phyloP scores from a whole-genome alignment of 2,888 invertebrate genomes.

The Orthosia incerta region DNA sequence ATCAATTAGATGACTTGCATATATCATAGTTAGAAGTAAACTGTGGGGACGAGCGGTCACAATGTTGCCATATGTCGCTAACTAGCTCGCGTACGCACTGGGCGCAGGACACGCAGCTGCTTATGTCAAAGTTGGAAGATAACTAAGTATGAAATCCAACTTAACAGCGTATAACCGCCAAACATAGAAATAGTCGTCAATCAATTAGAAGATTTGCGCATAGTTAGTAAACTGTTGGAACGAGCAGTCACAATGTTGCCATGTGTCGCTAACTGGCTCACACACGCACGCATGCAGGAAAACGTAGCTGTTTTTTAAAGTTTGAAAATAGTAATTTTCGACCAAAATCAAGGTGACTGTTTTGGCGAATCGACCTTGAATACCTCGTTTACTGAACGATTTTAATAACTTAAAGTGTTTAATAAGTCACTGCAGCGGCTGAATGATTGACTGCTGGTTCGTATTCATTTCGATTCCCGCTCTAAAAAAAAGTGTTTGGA shows the following conservation, averaged over 20 bases:
- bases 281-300: constrained; percentile 44
- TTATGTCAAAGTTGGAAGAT: no score
- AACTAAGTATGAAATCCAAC: no score
- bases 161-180: no score
- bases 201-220: background rate
- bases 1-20: constrained; percentile 69
- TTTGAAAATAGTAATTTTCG: no score
- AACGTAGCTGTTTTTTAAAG: constrained; percentile 15
- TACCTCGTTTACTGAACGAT: background rate
- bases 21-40: constrained; percentile 38
- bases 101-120: constrained; percentile 24
- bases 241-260: constrained; percentile 55
- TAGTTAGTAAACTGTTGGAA: constrained; percentile 58
- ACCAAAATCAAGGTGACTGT: background rate
- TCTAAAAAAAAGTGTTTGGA: no score
- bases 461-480: no score
- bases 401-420: background rate
- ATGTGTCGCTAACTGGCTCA: constrained; percentile 60
- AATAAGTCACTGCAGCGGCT: background rate
- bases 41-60: constrained; percentile 59
- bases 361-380: background rate
- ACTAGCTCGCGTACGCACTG: constrained; percentile 57
- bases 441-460: background rate
- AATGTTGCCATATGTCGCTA: constrained; percentile 64
- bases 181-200: constrained; percentile 1